Percentiles rank a stretch among this genome's conserved stretches.
phyloP scores from a whole-genome alignment of 2,113 vertebrate genomes.

The Mellivora capensis region DNA sequence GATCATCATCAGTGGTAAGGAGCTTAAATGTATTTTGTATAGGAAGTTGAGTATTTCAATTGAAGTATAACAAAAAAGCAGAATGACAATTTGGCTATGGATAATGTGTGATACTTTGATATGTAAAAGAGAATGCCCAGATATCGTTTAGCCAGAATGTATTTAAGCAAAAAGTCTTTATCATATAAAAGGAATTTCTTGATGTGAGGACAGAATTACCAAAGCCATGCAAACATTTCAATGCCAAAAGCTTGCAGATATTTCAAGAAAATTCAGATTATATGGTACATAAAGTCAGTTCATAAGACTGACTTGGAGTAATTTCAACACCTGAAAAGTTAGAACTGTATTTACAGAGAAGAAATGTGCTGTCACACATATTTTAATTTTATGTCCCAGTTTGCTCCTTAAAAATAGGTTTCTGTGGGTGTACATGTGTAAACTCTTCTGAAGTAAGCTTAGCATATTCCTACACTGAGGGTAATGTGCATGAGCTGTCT shows the following conservation, averaged over 20 bases:
- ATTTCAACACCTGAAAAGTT: background rate
- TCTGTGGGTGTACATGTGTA: background rate
- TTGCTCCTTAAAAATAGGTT: background rate
- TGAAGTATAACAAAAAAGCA: background rate
- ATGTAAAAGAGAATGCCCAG: background rate
- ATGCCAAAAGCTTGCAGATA: background rate
- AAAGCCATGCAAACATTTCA: background rate
- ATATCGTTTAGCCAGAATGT: background rate
- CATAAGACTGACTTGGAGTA: background rate
- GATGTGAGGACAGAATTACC: background rate
- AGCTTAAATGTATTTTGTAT: background rate
- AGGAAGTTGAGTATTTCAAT: background rate
- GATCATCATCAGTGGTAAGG: background rate
- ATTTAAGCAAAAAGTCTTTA: background rate
- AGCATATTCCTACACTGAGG: background rate
- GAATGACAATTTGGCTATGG: background rate
- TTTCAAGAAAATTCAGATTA: background rate
- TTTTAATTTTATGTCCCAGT: background rate
- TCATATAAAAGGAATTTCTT: background rate
- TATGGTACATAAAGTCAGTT: background rate
- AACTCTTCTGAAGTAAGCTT: background rate
- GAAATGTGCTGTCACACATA: background rate
- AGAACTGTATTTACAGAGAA: background rate
- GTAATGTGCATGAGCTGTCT: background rate
- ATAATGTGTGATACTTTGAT: background rate